Evolutionary conservation across 2,113 vertebrate species (phyloP), one percentile per base, ranked within the genome.

Genomic region (Callaeas wilsoni): DNA sequence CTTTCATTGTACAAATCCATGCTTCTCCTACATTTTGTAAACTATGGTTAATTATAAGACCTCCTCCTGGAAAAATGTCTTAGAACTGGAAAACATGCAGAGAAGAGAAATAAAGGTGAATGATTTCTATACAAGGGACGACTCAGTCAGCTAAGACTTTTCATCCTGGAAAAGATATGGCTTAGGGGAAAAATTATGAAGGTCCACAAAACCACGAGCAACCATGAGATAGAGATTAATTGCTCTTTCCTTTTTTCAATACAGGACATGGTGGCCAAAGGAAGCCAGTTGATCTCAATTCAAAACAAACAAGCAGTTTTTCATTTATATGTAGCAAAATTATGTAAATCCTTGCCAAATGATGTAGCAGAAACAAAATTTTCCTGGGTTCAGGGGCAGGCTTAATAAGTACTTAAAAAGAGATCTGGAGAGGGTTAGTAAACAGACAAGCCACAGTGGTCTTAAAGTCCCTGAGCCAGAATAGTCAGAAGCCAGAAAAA

Each of bases 231-330:
- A 70, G 55, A 93, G 27, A 87, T 35, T 3, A 49, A 76, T 83
- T 73, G 32, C n/a, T 85, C 29, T 16, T 53, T 62, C 41, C 37
- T 21, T 62, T 46, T 69, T 83, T 69, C 59, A 35, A 1, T 50
- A 46, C 14, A 35, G 35, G 46, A 90, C 57, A 50, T 4, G 21
- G 33, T 16, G 37, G 32, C 53, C 70, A 63, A 80, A 79, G 47
- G 67, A 94, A 88, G 47, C 20, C 42, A 35, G 26, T 1, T 93
- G 82, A 90, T 90, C 42, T 35, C 42, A 90, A 41, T 30, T 93
- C 93, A 96, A 91, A 94, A 76, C 65, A 88, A 91, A 65, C 42
- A 90, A 89, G 16, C 14, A 46, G 30, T 75, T 89, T 46, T 87
- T 88, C 49, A 87, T 87, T 87, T 42, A 55, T 29, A 74, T 25